Base-by-base conservation (phyloP, 2,113 vertebrate genomes). In the Poecile atricapillus region DNA sequence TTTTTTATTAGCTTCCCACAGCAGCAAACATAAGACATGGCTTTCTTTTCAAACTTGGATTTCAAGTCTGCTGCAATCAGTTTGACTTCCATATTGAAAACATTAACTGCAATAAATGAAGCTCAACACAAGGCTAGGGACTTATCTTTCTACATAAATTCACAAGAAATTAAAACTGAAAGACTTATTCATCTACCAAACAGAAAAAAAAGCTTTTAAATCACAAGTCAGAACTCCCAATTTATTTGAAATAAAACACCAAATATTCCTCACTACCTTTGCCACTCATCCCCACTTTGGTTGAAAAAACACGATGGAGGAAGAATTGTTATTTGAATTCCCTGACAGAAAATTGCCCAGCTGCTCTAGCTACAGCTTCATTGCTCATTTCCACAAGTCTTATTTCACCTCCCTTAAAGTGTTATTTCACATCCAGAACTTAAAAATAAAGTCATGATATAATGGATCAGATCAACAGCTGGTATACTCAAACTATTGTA, bases 1-100 rank as follows among this genome's bases (percentile, higher is more conserved):
- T 3, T 58, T 50, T 88, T 93, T 81, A 84, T 91, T 90, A 62
- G 37, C 14, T 85, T 85, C 16, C 50, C 60, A 85, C 37, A 90
- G 67, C 25, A 94, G 43, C 62, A 90, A 96, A 81, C 31, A 30
- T 39, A 63, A 75, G n/a, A 33, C 41, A 89, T 5, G 1, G 64
- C 27, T 73, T 90, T 94, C 58, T 47, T 93, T 52, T 82, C 58
- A 89, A 47, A 84, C 75, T 35, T 83, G 41, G 13, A 88, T 83
- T 89, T 75, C 55, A n/a, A 67, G 37, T 47, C 25, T 71, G 31
- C 49, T 92, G 13, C 31, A 39, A 56, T 67, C 25, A 67, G 27
- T 67, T 83, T 52, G 17, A 39, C 31, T 87, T 59, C 53, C 16
- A 47, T 15, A 28, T 35, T 49, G n/a, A 64, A 84, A 75, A 77